A percentile compares a stretch with the other conserved stretches of the same genome.
These are phyloP conservation scores for Gopherus flavomarginatus DNA, from an alignment of 2,113 vertebrate species.

Conservation along the genomic window DNA sequence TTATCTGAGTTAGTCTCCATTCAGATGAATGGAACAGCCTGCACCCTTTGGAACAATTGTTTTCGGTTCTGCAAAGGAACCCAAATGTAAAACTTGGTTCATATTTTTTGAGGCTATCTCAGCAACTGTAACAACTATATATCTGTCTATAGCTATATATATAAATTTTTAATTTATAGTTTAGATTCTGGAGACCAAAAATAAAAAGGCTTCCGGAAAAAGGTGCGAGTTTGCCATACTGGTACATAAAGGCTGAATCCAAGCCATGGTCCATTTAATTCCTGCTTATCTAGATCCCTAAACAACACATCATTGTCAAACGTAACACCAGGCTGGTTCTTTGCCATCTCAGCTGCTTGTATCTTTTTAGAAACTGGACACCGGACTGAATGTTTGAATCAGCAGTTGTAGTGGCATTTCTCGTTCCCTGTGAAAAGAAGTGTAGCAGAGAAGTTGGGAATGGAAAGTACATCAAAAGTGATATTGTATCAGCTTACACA, in stretches of 20 bases:
- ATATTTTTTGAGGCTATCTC: neutral
- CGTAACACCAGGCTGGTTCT: neutral
- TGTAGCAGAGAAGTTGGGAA: neutral
- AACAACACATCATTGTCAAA: neutral
- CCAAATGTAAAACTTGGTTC: neutral
- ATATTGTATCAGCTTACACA: conserved; percentile 1
- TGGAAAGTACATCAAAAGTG: neutral
- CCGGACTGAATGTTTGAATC: neutral
- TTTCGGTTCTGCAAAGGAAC: conserved; percentile 18
- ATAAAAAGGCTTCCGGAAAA: neutral
- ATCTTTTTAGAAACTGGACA: neutral
- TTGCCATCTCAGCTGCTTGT: neutral
- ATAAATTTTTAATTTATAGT: neutral
- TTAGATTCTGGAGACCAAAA: neutral
- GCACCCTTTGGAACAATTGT: neutral
- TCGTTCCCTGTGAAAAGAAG: neutral
- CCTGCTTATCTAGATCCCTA: neutral
- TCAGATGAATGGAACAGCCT: neutral
- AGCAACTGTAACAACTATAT: neutral
- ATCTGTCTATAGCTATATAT: too few relatives aligned
- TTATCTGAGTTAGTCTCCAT: neutral
- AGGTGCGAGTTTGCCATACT: neutral
- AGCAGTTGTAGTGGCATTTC: neutral
- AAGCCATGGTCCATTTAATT: neutral
- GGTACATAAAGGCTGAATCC: neutral